Evolutionary conservation across 2,888 invertebrate genomes (phyloP).

Genomic region (Lochmaea capreae): DNA sequence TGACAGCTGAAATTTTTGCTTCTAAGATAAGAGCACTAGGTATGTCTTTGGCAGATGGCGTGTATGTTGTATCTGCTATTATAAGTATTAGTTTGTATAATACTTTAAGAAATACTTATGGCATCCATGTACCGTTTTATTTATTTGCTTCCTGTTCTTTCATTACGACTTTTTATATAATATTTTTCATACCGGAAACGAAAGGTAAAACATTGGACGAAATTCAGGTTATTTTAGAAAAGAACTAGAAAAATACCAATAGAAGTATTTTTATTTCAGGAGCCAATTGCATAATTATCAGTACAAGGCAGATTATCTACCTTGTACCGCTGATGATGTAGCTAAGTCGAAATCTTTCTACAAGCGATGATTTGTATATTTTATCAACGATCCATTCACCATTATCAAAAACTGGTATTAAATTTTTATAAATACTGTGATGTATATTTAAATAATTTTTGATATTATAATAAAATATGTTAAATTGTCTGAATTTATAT

Average conservation of each 20-base stretch:
- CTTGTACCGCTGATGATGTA: too few relatives aligned
- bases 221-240: constrained; percentile 61
- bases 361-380: too few relatives aligned
- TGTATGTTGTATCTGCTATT: constrained; percentile 58
- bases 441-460: too few relatives aligned
- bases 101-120: constrained; percentile 51
- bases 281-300: too few relatives aligned
- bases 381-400: too few relatives aligned
- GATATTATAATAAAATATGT: too few relatives aligned
- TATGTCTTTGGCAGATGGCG: constrained; percentile 61
- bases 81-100: constrained; percentile 59
- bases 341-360: too few relatives aligned
- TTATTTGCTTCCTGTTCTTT: constrained; percentile 58
- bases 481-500: too few relatives aligned
- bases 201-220: constrained; percentile 62
- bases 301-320: too few relatives aligned
- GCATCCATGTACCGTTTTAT: constrained; percentile 60
- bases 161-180: constrained; percentile 57
- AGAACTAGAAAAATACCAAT: constrained; percentile 28
- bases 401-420: too few relatives aligned
- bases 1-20: constrained; percentile 62
- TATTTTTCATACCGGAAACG: constrained; percentile 59
- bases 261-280: too few relatives aligned
- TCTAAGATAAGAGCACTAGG: constrained; percentile 62
- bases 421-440: too few relatives aligned